phyloP scores from a whole-genome alignment of 2,113 vertebrate genomes.

The Saguinus midas region DNA sequence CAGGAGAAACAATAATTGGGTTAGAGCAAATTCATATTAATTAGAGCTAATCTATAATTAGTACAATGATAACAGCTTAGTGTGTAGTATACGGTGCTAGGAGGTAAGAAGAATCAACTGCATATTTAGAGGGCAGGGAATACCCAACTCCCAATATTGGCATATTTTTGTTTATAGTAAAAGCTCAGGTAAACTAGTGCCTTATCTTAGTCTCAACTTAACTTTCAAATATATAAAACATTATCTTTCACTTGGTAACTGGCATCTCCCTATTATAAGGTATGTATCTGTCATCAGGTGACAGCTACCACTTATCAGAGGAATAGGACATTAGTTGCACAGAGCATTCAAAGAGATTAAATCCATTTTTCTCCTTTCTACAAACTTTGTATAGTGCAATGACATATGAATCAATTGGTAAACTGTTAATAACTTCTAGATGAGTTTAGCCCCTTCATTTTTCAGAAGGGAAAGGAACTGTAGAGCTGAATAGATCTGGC shows the following conservation, averaged over 20 bases:
- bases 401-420: constrained; percentile 56
- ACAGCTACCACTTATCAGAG: constrained; percentile 36
- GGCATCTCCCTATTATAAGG: background rate
- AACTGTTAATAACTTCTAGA: constrained; percentile 26
- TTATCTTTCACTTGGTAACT: constrained; percentile 63
- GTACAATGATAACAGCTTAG: background rate
- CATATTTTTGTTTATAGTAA: background rate
- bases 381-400: constrained; percentile 15
- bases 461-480: background rate
- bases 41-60: background rate
- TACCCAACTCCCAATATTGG: background rate
- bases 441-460: background rate
- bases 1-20: background rate
- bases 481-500: background rate
- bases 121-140: background rate
- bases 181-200: background rate
- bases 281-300: constrained; percentile 25
- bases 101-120: background rate
- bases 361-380: constrained; percentile 32
- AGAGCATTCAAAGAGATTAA: background rate
- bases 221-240: constrained; percentile 16
- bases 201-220: constrained; percentile 34
- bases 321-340: background rate
- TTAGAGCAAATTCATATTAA: background rate
- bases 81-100: background rate